Evolutionary conservation across 1,140 invertebrate species (phyloP), one percentile per base, ranked within the genome.

Genomic region (Zelostemma sp.): DNA sequence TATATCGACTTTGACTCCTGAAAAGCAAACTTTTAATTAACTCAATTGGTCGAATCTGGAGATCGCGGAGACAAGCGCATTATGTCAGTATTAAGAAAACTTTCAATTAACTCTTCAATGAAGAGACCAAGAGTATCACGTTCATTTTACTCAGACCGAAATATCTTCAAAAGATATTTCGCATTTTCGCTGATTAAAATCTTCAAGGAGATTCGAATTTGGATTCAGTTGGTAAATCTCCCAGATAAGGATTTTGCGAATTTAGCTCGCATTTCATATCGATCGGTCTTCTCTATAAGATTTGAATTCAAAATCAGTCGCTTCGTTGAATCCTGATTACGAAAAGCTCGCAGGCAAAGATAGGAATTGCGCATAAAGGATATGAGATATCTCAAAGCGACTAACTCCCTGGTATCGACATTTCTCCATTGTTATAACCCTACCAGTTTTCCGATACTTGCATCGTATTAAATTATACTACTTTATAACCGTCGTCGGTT

Each of bases 401-500:
- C 38, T 55, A 56, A 58, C 54, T 46, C 51, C 46, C 41, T 54
- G 31, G 50, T 57, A 56, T 47, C 58, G 65, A 31, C 56, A 48
- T 69, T 62, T 61, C 60, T 38, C 50, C 65, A 72, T 77, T 77
- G 75, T 77, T 78, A 74, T 62, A 68, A 61, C 54, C 33, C 59
- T 54, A 16, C 74, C 55, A 72, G 65, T 78, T 78, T 77, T 64
- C 77, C 73, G 48, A 78, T 76, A 78, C 70, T 72, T 72, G 61
- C 60, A 56, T 76, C 67, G 72, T 76, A 77, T 78, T 77, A 78
- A 77, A 75, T 72, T 78, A 72, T 72, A 72, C 68, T 68, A 74
- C 54, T 68, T 74, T 63, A 69, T 66, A 72, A 69, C 33, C 50
- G 21, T n/a, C 25, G 45, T 15, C 54, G 50, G 51, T 51, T 49